phyloP scores from a whole-genome alignment of 2,888 invertebrate genomes.

The Agrotis segetum region DNA sequence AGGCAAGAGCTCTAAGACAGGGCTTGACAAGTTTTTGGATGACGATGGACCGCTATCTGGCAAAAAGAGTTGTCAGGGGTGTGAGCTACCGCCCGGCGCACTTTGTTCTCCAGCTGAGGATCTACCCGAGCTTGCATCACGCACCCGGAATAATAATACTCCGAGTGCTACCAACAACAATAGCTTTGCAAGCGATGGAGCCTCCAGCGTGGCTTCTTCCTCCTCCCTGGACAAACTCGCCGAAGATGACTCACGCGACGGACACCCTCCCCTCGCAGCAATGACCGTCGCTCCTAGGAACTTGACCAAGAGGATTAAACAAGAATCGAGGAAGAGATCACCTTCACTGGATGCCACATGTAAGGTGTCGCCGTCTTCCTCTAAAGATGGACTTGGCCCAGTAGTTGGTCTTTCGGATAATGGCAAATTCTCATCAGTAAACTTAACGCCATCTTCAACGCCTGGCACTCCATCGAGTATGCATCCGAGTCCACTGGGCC shows the following conservation, averaged over 20 bases:
- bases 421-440: slow-evolving; percentile 92
- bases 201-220: slow-evolving; percentile 93
- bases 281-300: slow-evolving; percentile 89
- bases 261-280: slow-evolving; percentile 92
- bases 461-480: slow-evolving; percentile 92
- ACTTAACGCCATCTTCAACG: slow-evolving; percentile 92
- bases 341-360: slow-evolving; percentile 88
- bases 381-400: slow-evolving; percentile 88
- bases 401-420: slow-evolving; percentile 88
- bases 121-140: slow-evolving; percentile 93
- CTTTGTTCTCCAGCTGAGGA: slow-evolving; percentile 93
- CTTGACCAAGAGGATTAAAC: slow-evolving; percentile 89
- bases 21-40: slow-evolving; percentile 92
- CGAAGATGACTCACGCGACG: slow-evolving; percentile 94
- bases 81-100: slow-evolving; percentile 93
- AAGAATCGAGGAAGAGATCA: slow-evolving; percentile 91
- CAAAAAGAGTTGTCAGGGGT: slow-evolving; percentile 95
- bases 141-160: slow-evolving; percentile 95
- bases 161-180: slow-evolving; percentile 95
- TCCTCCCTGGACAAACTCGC: slow-evolving; percentile 94
- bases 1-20: slow-evolving; percentile 93
- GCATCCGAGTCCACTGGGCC: slow-evolving; percentile 92
- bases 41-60: slow-evolving; percentile 92
- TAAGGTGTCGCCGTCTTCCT: slow-evolving; percentile 90
- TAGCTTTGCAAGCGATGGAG: slow-evolving; percentile 94